Evolutionary conservation across 2,113 vertebrate genomes (phyloP), one percentile per base, ranked within the genome.

Genomic region (Thalassarche chlororhynchos): DNA sequence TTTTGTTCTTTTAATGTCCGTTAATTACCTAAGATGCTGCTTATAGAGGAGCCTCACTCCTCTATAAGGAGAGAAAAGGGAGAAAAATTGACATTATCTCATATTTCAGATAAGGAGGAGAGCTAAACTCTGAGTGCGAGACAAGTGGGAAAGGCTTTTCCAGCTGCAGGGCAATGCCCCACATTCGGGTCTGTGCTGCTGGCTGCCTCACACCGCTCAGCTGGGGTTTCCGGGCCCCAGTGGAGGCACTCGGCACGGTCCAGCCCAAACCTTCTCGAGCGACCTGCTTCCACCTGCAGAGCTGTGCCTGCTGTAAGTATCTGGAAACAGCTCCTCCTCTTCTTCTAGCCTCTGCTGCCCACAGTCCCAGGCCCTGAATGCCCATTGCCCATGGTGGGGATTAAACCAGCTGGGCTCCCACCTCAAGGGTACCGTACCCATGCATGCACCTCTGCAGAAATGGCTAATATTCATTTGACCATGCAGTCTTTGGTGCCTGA

Each of bases 171-270:
- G 17, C 49, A 58, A 51, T 60, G 36, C 28, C 32, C 38, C 38
- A 17, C 46, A 28, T 16, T 17, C 1, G 1, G 21, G 7, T 38
- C 46, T 81, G 42, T 2, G 2, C 24, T 10, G 10, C 52, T 20
- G 28, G 24, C 29, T 88, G 62, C 32, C 84, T 58, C 2, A 0
- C 2, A 46, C 13, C 4, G 1, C 58, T 31, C n/a, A 34, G 5
- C 17, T 42, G 46, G 21, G 8, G 9, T 36, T 58, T 36, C 55
- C 44, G 60, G 51, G 25, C 14, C 8, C 15, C 1, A 0, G 18
- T 1, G 1, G 57, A 58, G 19, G 34, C 38, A 16, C 52, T 42
- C 0, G 4, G 32, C 38, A 52, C 1, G 3, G n/a, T 44, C 54
- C 46, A 57, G 40, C 21, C 47, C 26, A 68, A 86, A 26, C 3